Evolutionary conservation across 2,113 vertebrate species (phyloP), one percentile per base, ranked within the genome.

Genomic region (Kryptolebias marmoratus): DNA sequence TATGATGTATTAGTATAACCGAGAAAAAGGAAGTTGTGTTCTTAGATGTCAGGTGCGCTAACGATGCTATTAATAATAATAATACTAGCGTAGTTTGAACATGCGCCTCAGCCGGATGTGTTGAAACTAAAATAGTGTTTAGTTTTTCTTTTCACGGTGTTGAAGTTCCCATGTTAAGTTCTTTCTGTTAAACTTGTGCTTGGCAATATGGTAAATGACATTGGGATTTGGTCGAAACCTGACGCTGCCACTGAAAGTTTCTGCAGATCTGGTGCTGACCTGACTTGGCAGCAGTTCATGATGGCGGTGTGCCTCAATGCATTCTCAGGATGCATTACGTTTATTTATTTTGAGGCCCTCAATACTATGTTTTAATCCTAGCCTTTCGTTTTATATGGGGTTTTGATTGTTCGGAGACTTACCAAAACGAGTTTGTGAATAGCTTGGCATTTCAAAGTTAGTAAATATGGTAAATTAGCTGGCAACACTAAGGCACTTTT

Each of bases 201-300:
- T 39, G 2, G 27, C 2, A 12, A 11, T 44, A 44, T 22, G 2
- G 0, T 22, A 47, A 9, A 32, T 2, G n/a, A 36, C 62, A 7
- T 9, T n/a, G 8, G 58, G 27, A 31, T 11, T 2, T 13, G 12
- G 30, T 32, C 9, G 31, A n/a, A 22, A 30, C 1, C 22, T 2
- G 8, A 32, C 6, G 3, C 7, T 39, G 1, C 12, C 6, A 53
- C 32, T 12, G 31, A 50, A 32, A 65, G 57, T 59, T 68, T 57
- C 63, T 13, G 0, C 0, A 9, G 2, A n/a, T 4, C 48, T 1
- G 13, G n/a, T 50, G 68, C 65, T 55, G 54, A 78, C 74, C 56
- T 86, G 80, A 83, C 68, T 42, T 45, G 14, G 68, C 75, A 63
- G 39, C 45, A 0, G 22, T 45, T 14, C 14, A 1, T 71, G 39